Conservation (phyloP, 2,888 invertebrate species). For the Petrolisthes cinctipes region DNA sequence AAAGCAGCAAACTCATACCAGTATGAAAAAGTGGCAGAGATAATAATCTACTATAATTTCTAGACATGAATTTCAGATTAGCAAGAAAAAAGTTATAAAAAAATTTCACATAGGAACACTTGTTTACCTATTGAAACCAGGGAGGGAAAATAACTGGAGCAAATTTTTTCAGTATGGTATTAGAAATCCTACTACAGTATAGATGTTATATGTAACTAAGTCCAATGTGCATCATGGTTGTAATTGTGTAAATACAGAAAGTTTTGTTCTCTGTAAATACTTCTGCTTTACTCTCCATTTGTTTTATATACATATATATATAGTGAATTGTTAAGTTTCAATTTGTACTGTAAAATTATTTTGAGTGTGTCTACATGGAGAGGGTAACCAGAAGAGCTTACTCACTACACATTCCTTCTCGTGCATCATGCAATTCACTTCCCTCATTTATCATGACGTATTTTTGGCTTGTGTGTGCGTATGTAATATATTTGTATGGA, state of each 20-base stretch:
- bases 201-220: constrained; percentile 40
- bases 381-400: constrained; percentile 31
- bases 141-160: no score
- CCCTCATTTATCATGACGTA: constrained; percentile 26
- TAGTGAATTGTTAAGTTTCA: constrained; percentile 17
- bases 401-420: constrained; percentile 5
- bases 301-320: constrained; percentile 6
- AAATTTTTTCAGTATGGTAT: no score
- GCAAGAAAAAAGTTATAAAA: no score
- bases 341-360: constrained; percentile 21
- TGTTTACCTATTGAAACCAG: no score
- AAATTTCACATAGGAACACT: no score
- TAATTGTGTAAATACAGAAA: constrained; percentile 31
- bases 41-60: no score
- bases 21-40: no score
- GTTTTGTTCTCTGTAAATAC: constrained; percentile 24
- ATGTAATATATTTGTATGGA: constrained; percentile 41
- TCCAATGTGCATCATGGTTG: constrained; percentile 30
- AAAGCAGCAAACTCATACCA: no score
- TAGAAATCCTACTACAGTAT: background rate
- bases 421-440: constrained; percentile 26
- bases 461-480: constrained; percentile 34
- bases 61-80: no score
- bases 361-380: constrained; percentile 17
- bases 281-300: constrained; percentile 6